These are phyloP conservation scores for Frankliniella fusca DNA, from an alignment of 2,888 invertebrate genomes.

Conservation along the genomic window DNA sequence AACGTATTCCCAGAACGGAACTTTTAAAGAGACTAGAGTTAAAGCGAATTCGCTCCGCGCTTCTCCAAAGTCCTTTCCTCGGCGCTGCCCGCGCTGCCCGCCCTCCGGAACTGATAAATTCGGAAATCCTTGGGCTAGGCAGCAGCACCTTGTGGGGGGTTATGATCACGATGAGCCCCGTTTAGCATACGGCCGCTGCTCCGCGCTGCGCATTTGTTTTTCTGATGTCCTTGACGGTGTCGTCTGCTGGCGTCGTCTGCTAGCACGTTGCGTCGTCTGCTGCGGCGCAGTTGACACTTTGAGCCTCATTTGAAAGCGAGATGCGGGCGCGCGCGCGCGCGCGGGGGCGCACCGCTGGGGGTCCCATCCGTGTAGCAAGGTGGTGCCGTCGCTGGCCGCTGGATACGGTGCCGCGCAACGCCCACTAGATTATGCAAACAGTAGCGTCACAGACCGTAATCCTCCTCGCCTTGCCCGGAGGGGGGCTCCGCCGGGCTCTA, in stretches of 20 bases:
- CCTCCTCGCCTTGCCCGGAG: neutral
- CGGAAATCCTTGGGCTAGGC: too few species aligned
- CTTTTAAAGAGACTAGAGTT: too few species aligned
- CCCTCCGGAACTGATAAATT: too few species aligned
- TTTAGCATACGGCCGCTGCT: neutral
- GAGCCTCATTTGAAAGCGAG: slow-evolving; percentile 26
- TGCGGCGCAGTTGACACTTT: neutral
- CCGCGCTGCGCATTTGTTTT: neutral
- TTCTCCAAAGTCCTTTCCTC: neutral
- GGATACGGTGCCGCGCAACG: neutral
- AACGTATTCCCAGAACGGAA: too few species aligned
- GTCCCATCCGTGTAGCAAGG: neutral
- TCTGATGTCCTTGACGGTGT: neutral
- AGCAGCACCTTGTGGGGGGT: neutral
- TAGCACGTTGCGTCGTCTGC: neutral
- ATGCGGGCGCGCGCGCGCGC: neutral
- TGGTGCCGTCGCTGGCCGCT: slow-evolving; percentile 12
- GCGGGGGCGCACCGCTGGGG: neutral
- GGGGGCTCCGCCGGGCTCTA: too few species aligned
- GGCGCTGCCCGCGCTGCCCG: neutral
- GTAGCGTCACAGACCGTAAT: slow-evolving; percentile 2
- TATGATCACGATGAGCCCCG: slow-evolving; percentile 4
- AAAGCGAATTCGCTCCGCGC: too few species aligned
- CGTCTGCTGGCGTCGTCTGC: neutral
- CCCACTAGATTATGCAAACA: slow-evolving; percentile 26